Evolutionary conservation across 1,140 invertebrate species (phyloP).

Genomic region (Drosophila neocordata): DNA sequence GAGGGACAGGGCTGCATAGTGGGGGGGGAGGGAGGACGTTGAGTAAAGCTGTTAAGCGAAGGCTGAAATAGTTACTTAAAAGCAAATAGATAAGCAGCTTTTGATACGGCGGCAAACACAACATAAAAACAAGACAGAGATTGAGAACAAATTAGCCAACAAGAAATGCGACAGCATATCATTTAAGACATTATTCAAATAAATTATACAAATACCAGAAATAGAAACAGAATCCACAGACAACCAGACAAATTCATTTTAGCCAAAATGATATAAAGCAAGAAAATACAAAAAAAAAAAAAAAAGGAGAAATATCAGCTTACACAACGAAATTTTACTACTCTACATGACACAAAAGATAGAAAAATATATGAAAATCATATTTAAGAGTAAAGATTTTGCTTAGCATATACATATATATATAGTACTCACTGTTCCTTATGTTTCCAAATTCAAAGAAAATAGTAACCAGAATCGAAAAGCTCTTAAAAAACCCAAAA

Average conservation of each 20-base stretch:
- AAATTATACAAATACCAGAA: constrained; percentile 64
- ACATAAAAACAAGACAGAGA: constrained; percentile 35
- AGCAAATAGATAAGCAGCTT: constrained; percentile 55
- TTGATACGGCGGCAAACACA: constrained; percentile 44
- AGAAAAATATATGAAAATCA: too few relatives aligned
- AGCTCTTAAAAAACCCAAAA: too few relatives aligned
- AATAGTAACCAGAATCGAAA: too few relatives aligned
- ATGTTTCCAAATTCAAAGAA: too few relatives aligned
- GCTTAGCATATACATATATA: too few relatives aligned
- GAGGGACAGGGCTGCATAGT: neutral
- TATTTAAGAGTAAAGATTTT: too few relatives aligned
- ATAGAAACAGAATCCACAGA: constrained; percentile 47
- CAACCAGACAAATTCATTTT: constrained; percentile 30
- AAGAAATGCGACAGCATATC: constrained; percentile 75
- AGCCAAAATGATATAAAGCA: constrained; percentile 43
- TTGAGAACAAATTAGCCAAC: constrained; percentile 65
- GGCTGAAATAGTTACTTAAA: constrained; percentile 38
- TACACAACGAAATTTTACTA: neutral
- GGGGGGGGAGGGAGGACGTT: neutral
- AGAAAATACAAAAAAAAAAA: constrained; percentile 15
- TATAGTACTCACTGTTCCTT: too few relatives aligned
- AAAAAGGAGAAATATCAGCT: neutral
- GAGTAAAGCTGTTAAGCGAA: neutral
- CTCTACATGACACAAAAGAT: too few relatives aligned
- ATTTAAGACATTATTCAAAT: constrained; percentile 73